Conservation (phyloP, 2,113 vertebrate genomes). For the Arizona elegans region DNA sequence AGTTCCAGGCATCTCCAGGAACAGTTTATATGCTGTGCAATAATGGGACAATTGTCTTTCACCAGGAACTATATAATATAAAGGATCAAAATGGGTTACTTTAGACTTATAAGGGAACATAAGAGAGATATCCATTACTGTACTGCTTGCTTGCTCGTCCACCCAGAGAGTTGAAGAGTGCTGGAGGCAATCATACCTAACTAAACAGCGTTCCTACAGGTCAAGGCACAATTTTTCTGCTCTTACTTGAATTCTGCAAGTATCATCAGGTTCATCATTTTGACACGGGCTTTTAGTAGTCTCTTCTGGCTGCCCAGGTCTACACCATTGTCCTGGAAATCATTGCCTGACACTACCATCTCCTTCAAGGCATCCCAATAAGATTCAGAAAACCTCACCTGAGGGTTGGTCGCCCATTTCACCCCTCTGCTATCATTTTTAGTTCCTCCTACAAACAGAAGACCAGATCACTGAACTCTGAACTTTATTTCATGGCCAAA, state of each 20-base stretch:
- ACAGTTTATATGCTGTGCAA: neutral
- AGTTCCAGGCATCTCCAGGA: too few species aligned
- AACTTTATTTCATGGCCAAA: neutral
- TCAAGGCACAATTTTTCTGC: neutral
- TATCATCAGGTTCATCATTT: neutral
- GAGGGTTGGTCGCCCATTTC: neutral
- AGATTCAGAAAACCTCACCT: neutral
- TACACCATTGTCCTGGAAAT: neutral
- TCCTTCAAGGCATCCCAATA: neutral
- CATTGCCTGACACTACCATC: neutral
- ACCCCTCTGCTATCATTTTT: neutral
- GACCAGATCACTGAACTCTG: neutral
- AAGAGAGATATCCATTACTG: neutral
- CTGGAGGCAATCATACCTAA: neutral
- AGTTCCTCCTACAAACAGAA: neutral
- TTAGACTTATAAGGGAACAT: neutral
- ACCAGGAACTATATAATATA: neutral
- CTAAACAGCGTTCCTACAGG: neutral
- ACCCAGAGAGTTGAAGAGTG: neutral
- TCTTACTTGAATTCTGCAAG: neutral
- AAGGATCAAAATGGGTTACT: neutral
- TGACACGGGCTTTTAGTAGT: neutral
- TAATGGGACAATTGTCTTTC: neutral
- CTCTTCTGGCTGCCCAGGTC: neutral
- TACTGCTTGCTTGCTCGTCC: neutral